Evolutionary conservation across 2,797 vertebrate genomes (phyloP).

Genomic region (Triplophysa yarkandensis): DNA sequence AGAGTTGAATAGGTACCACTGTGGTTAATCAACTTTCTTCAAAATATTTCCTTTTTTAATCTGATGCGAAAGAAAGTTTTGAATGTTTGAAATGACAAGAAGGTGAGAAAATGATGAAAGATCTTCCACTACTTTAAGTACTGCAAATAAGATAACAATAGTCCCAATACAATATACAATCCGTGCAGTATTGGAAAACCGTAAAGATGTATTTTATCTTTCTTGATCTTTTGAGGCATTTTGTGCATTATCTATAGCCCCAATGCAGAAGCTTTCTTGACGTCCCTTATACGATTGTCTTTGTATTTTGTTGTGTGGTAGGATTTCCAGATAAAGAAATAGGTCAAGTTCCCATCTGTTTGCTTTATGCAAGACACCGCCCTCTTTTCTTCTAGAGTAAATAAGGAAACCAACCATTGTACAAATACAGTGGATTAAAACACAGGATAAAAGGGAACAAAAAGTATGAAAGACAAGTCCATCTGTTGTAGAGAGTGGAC

Average conservation of each 20-base stretch:
- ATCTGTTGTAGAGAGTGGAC: neutral
- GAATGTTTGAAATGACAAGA: no score
- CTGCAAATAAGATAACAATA: conserved; percentile 2
- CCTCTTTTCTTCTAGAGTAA: conserved; percentile 32
- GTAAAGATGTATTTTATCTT: neutral
- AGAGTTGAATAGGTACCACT: no score
- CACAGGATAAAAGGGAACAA: neutral
- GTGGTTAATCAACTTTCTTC: no score
- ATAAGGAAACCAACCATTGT: neutral
- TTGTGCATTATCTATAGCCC: conserved; percentile 13
- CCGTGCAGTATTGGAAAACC: conserved; percentile 1
- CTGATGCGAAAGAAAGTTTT: no score
- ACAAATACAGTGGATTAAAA: conserved; percentile 30
- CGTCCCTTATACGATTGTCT: conserved; percentile 31
- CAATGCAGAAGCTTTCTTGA: conserved; percentile 22
- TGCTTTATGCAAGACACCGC: conserved; percentile 61
- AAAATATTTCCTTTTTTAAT: neutral
- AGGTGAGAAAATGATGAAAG: no score
- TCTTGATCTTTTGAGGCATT: neutral
- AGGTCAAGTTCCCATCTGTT: conserved; percentile 74
- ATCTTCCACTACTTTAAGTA: neutral
- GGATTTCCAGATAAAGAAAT: conserved; percentile 68
- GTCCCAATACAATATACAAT: conserved; percentile 1
- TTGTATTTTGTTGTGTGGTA: conserved; percentile 52
- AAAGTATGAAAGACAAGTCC: conserved; percentile 2